Percentiles rank a stretch among this genome's conserved stretches.
Evolutionary conservation across 1,140 invertebrate species (phyloP).

Genomic region (Harpegnathos saltator): DNA sequence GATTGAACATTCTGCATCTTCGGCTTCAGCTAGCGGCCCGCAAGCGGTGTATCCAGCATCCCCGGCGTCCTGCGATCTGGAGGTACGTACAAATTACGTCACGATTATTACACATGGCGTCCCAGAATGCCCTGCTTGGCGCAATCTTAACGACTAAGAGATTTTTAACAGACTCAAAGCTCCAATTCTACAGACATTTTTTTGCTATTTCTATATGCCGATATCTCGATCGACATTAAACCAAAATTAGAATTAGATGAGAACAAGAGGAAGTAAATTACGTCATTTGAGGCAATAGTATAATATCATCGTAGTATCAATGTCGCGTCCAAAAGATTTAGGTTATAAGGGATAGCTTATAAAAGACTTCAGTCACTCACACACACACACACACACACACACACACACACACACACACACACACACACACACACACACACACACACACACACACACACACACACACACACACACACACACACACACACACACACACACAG

Average conservation of each 20-base stretch:
- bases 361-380: too few relatives aligned
- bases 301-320: constrained; percentile 8
- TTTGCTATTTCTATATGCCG: not conserved
- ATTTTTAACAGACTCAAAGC: not conserved
- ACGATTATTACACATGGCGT: not conserved
- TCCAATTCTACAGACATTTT: not conserved
- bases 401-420: too few relatives aligned
- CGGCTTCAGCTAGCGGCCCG: too few relatives aligned
- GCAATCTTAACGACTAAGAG: not conserved
- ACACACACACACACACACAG: too few relatives aligned
- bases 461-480: too few relatives aligned
- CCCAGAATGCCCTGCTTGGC: not conserved
- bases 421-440: too few relatives aligned
- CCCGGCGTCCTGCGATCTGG: constrained; percentile 1
- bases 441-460: too few relatives aligned
- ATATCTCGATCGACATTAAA: not conserved
- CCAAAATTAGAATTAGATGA: not conserved
- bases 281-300: not conserved
- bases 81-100: constrained; percentile 25
- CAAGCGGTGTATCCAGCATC: too few relatives aligned
- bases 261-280: not conserved
- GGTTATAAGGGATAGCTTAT: not conserved
- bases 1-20: too few relatives aligned
- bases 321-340: not conserved
- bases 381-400: too few relatives aligned